These are phyloP conservation scores for Momotus momota DNA, from an alignment of 2,797 vertebrate genomes.

Conservation along the genomic window DNA sequence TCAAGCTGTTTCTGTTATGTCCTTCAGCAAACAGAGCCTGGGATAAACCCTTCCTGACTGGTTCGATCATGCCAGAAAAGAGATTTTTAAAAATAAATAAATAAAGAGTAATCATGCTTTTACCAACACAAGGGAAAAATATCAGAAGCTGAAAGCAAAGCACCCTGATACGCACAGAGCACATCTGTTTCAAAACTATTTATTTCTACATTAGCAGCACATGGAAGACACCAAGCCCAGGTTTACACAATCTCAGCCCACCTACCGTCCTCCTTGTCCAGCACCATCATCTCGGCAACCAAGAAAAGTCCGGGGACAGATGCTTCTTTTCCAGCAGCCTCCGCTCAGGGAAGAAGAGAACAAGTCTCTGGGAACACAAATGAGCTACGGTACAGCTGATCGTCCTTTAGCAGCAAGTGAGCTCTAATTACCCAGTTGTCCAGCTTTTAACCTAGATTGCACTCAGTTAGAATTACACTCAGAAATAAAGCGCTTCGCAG, in stretches of 20 bases:
- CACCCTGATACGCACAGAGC: not conserved
- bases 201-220: slow-evolving; percentile 20
- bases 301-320: slow-evolving; percentile 89
- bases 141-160: not conserved
- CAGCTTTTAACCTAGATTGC: slow-evolving; percentile 85
- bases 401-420: slow-evolving; percentile 81
- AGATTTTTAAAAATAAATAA: not conserved
- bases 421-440: slow-evolving; percentile 85
- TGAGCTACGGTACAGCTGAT: slow-evolving; percentile 83
- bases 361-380: slow-evolving; percentile 75
- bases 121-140: not conserved
- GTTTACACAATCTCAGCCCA: slow-evolving; percentile 74
- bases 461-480: slow-evolving; percentile 84
- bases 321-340: slow-evolving; percentile 91
- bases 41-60: slow-evolving; percentile 9
- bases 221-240: slow-evolving; percentile 20
- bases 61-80: not conserved
- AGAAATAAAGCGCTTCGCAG: slow-evolving; percentile 81
- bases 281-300: slow-evolving; percentile 96
- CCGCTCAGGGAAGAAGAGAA: slow-evolving; percentile 73
- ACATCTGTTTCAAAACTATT: slow-evolving; percentile 47
- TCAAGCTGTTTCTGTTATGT: not conserved
- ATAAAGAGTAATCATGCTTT: not conserved
- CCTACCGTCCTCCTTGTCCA: slow-evolving; percentile 99
- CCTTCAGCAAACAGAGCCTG: slow-evolving; percentile 20